Conservation (phyloP, 2,797 vertebrate genomes). For the Apogon hyalosoma region DNA sequence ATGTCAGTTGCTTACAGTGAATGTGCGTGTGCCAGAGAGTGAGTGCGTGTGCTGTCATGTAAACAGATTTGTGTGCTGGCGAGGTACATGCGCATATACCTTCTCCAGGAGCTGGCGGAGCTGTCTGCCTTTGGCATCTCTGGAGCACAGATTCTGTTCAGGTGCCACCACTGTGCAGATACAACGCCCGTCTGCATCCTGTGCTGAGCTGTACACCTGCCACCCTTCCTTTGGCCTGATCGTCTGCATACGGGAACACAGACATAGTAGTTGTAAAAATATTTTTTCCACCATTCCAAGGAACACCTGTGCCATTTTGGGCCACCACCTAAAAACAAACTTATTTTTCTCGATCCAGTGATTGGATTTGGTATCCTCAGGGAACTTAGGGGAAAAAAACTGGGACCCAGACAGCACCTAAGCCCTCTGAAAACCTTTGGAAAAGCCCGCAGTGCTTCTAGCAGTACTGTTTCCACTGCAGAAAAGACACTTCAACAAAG, state of each 20-base stretch:
- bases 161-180: slow-evolving; percentile 98
- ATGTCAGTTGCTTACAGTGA: slow-evolving; percentile 32
- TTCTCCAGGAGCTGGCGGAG: slow-evolving; percentile 97
- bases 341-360: too few relatives aligned
- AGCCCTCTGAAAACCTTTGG: too few relatives aligned
- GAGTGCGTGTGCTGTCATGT: slow-evolving; percentile 15
- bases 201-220: slow-evolving; percentile 98
- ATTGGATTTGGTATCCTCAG: too few relatives aligned
- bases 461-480: too few relatives aligned
- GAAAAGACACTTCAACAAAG: too few relatives aligned
- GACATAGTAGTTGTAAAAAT: slow-evolving; percentile 16
- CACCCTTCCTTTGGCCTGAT: slow-evolving; percentile 96
- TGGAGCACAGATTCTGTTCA: slow-evolving; percentile 95
- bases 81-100: slow-evolving; percentile 66
- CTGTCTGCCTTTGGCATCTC: slow-evolving; percentile 96
- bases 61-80: slow-evolving; percentile 17
- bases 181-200: slow-evolving; percentile 96
- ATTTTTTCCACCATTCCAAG: too few relatives aligned
- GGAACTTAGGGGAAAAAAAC: too few relatives aligned
- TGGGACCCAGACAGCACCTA: too few relatives aligned
- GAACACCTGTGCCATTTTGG: too few relatives aligned
- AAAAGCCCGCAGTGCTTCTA: too few relatives aligned
- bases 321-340: too few relatives aligned
- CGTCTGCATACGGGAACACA: slow-evolving; percentile 83
- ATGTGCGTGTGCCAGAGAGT: slow-evolving; percentile 14